Evolutionary conservation across 1,140 invertebrate species (phyloP), one percentile per base, ranked within the genome.

Genomic region (Ridgeia piscesae): DNA sequence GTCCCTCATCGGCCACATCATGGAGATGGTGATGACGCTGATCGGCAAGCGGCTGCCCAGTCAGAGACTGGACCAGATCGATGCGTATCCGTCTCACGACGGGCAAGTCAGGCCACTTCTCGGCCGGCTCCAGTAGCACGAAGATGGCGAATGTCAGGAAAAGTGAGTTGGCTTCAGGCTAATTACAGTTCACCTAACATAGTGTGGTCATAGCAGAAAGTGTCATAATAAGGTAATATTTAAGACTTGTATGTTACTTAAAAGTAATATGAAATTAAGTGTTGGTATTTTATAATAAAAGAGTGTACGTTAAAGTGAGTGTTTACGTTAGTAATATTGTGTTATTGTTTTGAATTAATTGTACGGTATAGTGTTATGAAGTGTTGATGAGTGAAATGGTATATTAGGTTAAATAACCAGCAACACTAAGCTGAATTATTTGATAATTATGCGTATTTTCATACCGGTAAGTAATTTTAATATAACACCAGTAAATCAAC

Each of bases 11-110:
- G 95, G 95, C 11, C 95, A 95, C 91, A 95, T 96, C 91, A 95
- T 96, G 95, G 96, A 96, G 93, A 96, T 96, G 95, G 94, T 96
- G n/a, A 95, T 95, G 95, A 95, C 94, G 35, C 93, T 96, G 58
- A 95, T 96, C 92, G 95, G 95, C 0, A 96, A 96, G 92, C 94
- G 95, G 33, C 93, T 95, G 58, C 95, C 95, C 35, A 94, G 94
- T n/a, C 95, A 95, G 93, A 92, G 95, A 42, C 93, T 95, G 34
- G 92, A 92, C 34, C 50, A 88, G 88, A 34, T 48, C 21, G 91
- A 89, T 89, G n/a, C 1, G 92, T 88, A 94, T 93, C 77, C 94
- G 95, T 48, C 33, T 31, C 48, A 77, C n/a, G 95, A 95, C 27
- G 94, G 94, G 48, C 93, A 95, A 93, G n/a, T 95, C 94, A n/a